Percentiles rank a stretch among this genome's conserved stretches.
Evolutionary conservation across 2,113 vertebrate species (phyloP).

Genomic region (Equus przewalskii): DNA sequence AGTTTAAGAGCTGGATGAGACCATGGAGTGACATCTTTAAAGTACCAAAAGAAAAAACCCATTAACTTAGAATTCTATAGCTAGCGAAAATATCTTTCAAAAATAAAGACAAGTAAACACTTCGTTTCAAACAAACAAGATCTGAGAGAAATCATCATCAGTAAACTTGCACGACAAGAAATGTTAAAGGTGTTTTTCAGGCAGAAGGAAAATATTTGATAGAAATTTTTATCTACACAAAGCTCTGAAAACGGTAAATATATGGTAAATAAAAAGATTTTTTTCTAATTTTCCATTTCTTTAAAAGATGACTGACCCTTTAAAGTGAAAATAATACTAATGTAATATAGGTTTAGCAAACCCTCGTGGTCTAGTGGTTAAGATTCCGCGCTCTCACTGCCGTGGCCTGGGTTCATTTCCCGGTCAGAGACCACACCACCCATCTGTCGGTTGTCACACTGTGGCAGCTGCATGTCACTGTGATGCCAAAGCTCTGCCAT

Average conservation of each 20-base stretch:
- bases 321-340: neutral
- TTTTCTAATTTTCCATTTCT: neutral
- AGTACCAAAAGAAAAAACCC: neutral
- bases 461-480: no score
- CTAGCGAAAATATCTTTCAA: neutral
- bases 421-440: no score
- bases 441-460: no score
- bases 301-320: neutral
- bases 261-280: neutral
- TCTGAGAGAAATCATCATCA: neutral
- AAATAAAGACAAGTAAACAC: neutral
- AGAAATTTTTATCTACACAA: neutral
- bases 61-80: neutral
- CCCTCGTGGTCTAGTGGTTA: no score
- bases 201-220: neutral
- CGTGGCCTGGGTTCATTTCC: no score
- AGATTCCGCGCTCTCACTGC: no score
- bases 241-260: neutral
- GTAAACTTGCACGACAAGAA: neutral
- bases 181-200: neutral
- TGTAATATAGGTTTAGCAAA: neutral
- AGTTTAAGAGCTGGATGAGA: neutral
- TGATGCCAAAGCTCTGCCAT: no score
- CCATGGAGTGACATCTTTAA: neutral
- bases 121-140: neutral